Evolutionary conservation across 2,797 vertebrate species (phyloP), one percentile per base, ranked within the genome.

Genomic region (Pangasius sanitwongsei): DNA sequence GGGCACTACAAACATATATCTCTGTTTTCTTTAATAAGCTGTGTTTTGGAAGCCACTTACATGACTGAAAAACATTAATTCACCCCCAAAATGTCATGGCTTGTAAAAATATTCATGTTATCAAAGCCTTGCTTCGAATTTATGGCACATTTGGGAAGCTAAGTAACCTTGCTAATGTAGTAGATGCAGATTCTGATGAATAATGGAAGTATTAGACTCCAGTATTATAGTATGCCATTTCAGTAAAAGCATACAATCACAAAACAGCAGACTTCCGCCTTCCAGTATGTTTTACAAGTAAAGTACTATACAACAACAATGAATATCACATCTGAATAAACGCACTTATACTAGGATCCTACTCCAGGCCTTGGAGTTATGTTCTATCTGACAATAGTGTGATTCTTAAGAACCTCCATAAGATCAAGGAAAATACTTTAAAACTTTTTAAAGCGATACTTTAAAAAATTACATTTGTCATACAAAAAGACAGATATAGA

Each of bases 11-110:
- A 95, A 96, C 94, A 95, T 88, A 95, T 92, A 91, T 67, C 88
- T 96, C 89, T 96, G 94, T 96, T 95, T 94, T 95, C 94, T 95
- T 96, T 96, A 96, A 96, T 95, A 96, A 95, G 92, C 88, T 92
- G 78, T 95, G 93, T 95, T 95, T 96, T 93, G 90, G 95, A 93
- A 95, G 89, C 77, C n/a, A 89, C 91, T 93, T 87, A 89, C 65
- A 93, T 86, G 92, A 90, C 90, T 87, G 91, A 89, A 89, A 87
- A 89, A 92, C 92, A 93, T 92, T 92, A 92, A 93, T 93, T 93
- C 93, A 86, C 91, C 89, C 83, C 4, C 13, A 86, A 85, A 92
- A 90, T 91, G 92, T 90, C 87, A 90, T 65, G 28, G 67, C 91
- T 90, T 91, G 83, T 91, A 90, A 93, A 94, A 94, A 94, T 89